Conservation (phyloP, 2,888 invertebrate species). For the Volucella inanis region DNA sequence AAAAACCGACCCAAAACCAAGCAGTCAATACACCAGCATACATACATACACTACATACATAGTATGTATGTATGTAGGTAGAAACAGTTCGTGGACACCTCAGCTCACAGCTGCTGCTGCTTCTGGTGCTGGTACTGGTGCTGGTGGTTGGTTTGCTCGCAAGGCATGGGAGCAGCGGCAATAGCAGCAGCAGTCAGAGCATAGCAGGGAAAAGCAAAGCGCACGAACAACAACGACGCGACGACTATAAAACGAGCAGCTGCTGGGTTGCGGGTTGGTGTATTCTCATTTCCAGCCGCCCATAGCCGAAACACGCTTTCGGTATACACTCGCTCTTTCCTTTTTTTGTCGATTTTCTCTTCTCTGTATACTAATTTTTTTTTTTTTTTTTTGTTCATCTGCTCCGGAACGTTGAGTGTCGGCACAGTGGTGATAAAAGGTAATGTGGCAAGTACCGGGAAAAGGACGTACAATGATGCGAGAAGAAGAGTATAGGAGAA, state of each 20-base stretch:
- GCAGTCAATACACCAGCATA: slow-evolving; percentile 55
- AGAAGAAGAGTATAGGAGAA: too few relatives aligned
- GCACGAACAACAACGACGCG: slow-evolving; percentile 55
- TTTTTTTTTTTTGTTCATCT: slow-evolving; percentile 44
- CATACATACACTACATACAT: slow-evolving; percentile 59
- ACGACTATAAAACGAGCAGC: slow-evolving; percentile 67
- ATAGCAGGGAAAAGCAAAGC: slow-evolving; percentile 62
- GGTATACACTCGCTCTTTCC: slow-evolving; percentile 70
- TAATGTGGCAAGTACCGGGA: not conserved
- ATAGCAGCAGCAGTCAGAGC: slow-evolving; percentile 28
- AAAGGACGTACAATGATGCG: too few relatives aligned
- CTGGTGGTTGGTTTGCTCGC: slow-evolving; percentile 58
- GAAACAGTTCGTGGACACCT: slow-evolving; percentile 66
- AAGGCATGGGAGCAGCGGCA: slow-evolving; percentile 24
- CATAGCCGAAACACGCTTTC: slow-evolving; percentile 74
- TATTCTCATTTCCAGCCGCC: slow-evolving; percentile 72
- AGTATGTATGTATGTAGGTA: too few relatives aligned
- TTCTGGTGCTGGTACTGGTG: slow-evolving; percentile 45
- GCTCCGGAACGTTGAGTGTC: slow-evolving; percentile 29
- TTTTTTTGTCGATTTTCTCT: slow-evolving; percentile 56
- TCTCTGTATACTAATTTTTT: slow-evolving; percentile 43
- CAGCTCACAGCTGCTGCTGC: slow-evolving; percentile 72
- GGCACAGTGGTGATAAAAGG: slow-evolving; percentile 47
- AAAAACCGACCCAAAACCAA: slow-evolving; percentile 66
- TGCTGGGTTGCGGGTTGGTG: slow-evolving; percentile 68